Conservation (phyloP, 2,797 vertebrate genomes). For the Gambusia yucatana region DNA sequence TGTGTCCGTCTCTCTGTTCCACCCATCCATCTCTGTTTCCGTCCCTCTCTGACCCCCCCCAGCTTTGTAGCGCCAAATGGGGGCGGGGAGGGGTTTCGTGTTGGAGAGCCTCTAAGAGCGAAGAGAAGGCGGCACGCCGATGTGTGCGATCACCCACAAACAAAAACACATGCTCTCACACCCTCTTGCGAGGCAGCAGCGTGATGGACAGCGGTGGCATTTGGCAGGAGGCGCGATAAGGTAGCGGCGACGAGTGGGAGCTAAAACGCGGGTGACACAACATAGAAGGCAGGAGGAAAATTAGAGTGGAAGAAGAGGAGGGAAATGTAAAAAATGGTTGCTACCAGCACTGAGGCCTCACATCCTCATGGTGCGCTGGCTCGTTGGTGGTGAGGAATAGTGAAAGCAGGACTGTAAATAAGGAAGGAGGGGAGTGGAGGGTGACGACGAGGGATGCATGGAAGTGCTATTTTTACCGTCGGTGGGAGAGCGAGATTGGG, state of each 20-base stretch:
- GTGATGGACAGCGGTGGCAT: constrained; percentile 84
- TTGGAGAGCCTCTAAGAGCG: constrained; percentile 61
- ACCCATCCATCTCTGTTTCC: constrained; percentile 47
- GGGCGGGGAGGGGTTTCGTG: constrained; percentile 56
- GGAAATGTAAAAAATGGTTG: constrained; percentile 55
- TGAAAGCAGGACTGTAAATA: constrained; percentile 68
- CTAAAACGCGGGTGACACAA: constrained; percentile 48
- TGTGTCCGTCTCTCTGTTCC: constrained; percentile 51
- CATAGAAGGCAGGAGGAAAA: constrained; percentile 32
- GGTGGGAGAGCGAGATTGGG: constrained; percentile 71
- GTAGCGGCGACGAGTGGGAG: constrained; percentile 61
- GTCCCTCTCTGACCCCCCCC: constrained; percentile 63
- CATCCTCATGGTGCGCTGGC: constrained; percentile 59
- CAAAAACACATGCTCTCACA: constrained; percentile 18
- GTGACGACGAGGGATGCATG: constrained; percentile 60
- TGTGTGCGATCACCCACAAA: constrained; percentile 21
- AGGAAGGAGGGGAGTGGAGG: constrained; percentile 52
- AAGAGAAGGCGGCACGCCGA: constrained; percentile 41
- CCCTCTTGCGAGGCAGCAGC: constrained; percentile 41
- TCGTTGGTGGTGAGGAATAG: constrained; percentile 32
- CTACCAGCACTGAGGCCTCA: constrained; percentile 45
- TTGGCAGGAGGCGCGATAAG: constrained; percentile 80
- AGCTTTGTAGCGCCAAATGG: constrained; percentile 32
- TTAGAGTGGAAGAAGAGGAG: constrained; percentile 27
- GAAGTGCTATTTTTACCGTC: constrained; percentile 80